Conservation (phyloP, 2,113 vertebrate genomes). For the Xenopus borealis region DNA sequence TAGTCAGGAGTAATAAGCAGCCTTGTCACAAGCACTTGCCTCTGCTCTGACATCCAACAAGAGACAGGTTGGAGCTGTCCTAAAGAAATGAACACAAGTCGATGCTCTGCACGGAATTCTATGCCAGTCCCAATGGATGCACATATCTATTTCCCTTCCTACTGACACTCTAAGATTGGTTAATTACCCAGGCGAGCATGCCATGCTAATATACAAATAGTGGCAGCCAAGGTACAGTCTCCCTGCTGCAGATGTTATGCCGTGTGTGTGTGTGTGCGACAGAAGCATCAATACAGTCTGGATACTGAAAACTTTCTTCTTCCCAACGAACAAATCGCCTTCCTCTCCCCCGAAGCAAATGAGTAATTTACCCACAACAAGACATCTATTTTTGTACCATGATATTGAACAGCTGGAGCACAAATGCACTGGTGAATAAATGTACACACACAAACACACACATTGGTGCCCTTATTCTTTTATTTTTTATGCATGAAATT, state of each 20-base stretch:
- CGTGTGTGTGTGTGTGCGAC: too few species aligned
- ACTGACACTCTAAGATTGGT: not conserved
- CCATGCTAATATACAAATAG: slow-evolving; percentile 25
- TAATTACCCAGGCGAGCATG: not conserved
- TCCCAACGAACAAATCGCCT: too few species aligned
- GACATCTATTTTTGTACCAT: too few species aligned
- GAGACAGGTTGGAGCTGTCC: slow-evolving; percentile 62
- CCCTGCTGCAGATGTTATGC: not conserved
- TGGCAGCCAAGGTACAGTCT: not conserved
- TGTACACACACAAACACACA: too few species aligned
- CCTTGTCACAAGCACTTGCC: slow-evolving; percentile 71
- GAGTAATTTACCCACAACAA: too few species aligned
- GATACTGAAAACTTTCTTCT: too few species aligned
- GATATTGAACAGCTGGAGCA: too few species aligned
- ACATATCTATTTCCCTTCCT: slow-evolving; percentile 45
- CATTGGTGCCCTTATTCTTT: too few species aligned
- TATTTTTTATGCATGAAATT: too few species aligned
- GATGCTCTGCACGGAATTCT: slow-evolving; percentile 49
- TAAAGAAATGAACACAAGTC: slow-evolving; percentile 53
- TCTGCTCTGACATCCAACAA: slow-evolving; percentile 67
- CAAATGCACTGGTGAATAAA: too few species aligned
- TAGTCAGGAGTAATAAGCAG: slow-evolving; percentile 74
- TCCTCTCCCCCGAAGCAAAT: too few species aligned
- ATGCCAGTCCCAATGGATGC: slow-evolving; percentile 41
- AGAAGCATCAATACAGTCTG: too few species aligned